Evolutionary conservation across 2,888 invertebrate genomes (phyloP).

Genomic region (Aromia moschata): DNA sequence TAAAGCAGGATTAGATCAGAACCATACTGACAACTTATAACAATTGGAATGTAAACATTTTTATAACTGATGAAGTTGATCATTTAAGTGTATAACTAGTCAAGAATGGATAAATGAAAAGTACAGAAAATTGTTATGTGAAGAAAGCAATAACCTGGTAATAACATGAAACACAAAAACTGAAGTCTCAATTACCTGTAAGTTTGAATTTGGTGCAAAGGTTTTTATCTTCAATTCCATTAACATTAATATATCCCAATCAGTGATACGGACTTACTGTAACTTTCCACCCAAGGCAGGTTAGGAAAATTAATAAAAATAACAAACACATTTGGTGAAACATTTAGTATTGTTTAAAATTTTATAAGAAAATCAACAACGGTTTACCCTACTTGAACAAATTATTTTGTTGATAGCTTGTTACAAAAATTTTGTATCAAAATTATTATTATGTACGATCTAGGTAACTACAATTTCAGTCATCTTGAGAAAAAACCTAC

Average conservation of each 20-base stretch:
- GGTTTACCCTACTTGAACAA: slow-evolving; percentile 16
- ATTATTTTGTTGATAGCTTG: slow-evolving; percentile 22
- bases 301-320: slow-evolving; percentile 21
- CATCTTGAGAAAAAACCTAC: slow-evolving; percentile 27
- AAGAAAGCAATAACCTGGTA: too few species aligned
- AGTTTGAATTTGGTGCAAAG: slow-evolving; percentile 76
- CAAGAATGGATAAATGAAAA: too few species aligned
- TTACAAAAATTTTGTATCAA: slow-evolving; percentile 25
- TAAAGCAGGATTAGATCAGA: too few species aligned
- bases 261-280: slow-evolving; percentile 68
- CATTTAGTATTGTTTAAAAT: slow-evolving; percentile 6
- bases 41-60: too few species aligned
- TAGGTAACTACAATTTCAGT: slow-evolving; percentile 26
- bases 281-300: slow-evolving; percentile 45
- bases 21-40: too few species aligned
- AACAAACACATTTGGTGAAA: slow-evolving; percentile 10
- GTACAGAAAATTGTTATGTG: too few species aligned
- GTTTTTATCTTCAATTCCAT: slow-evolving; percentile 73
- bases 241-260: slow-evolving; percentile 68
- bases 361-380: slow-evolving; percentile 10
- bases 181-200: slow-evolving; percentile 69
- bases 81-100: too few species aligned
- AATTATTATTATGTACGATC: slow-evolving; percentile 21
- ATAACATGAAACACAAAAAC: slow-evolving; percentile 7
- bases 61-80: too few species aligned